Conservation (phyloP, 2,888 invertebrate genomes). For the Cylloceria caligata region DNA sequence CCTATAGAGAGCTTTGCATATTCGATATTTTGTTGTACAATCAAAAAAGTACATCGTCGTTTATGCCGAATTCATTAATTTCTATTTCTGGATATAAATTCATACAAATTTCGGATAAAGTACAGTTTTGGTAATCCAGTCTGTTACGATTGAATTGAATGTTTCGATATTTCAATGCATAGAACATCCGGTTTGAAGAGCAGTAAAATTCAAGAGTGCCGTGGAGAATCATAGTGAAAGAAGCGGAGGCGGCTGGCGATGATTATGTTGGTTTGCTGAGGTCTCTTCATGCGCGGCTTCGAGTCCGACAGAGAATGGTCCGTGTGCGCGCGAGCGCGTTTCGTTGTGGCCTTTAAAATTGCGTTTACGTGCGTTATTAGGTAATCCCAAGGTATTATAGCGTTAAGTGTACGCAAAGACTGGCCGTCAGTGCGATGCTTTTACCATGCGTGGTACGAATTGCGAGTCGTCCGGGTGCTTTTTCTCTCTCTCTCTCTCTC, state of each 20-base stretch:
- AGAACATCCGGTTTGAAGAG: no score
- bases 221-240: slow-evolving; percentile 22
- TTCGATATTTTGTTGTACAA: no score
- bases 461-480: slow-evolving; percentile 18
- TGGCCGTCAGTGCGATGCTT: slow-evolving; percentile 34
- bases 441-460: slow-evolving; percentile 58
- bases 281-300: slow-evolving; percentile 67
- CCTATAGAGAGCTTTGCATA: no score
- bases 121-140: no score
- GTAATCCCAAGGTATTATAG: slow-evolving; percentile 71
- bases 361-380: slow-evolving; percentile 79
- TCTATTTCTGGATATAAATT: no score
- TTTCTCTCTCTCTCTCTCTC: slow-evolving; percentile 54
- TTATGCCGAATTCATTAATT: no score
- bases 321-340: no score
- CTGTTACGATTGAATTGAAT: no score
- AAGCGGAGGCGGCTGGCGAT: slow-evolving; percentile 55
- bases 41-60: no score
- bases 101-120: no score
- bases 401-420: background rate
- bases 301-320: slow-evolving; percentile 64
- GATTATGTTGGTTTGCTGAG: slow-evolving; percentile 59
- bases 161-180: no score
- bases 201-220: background rate
- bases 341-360: slow-evolving; percentile 78